These are phyloP conservation scores for Empis livida DNA, from an alignment of 2,888 invertebrate species.

Conservation along the genomic window DNA sequence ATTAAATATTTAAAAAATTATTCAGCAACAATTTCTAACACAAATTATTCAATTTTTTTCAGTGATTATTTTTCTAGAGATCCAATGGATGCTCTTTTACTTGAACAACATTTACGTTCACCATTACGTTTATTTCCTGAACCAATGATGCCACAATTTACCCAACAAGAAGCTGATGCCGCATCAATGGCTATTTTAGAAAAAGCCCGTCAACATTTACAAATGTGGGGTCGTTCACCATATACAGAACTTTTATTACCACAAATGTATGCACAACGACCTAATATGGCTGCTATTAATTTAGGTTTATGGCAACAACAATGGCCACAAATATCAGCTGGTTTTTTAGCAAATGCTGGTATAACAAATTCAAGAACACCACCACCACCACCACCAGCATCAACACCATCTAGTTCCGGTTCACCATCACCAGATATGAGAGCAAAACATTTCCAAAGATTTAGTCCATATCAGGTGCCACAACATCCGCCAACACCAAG, in stretches of 20 bases:
- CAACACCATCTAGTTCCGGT: slow-evolving; percentile 33
- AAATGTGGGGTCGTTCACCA: slow-evolving; percentile 36
- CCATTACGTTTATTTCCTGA: slow-evolving; percentile 35
- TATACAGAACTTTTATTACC: slow-evolving; percentile 36
- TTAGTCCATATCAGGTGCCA: slow-evolving; percentile 30
- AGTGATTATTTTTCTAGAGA: slow-evolving; percentile 22
- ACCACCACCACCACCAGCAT: slow-evolving; percentile 24
- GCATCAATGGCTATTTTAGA: slow-evolving; percentile 34
- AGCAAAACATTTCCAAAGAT: slow-evolving; percentile 30
- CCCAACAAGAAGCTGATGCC: slow-evolving; percentile 34
- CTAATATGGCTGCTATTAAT: slow-evolving; percentile 33
- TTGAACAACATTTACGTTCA: slow-evolving; percentile 34
- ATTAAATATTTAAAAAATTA: too few relatives aligned
- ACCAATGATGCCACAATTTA: slow-evolving; percentile 33
- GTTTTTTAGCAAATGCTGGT: slow-evolving; percentile 31
- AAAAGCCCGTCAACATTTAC: slow-evolving; percentile 36
- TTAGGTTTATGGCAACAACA: slow-evolving; percentile 37
- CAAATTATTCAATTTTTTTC: too few relatives aligned
- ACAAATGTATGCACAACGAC: slow-evolving; percentile 34
- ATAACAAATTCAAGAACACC: slow-evolving; percentile 10
- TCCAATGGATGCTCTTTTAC: slow-evolving; percentile 35
- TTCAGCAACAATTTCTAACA: too few relatives aligned
- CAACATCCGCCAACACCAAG: slow-evolving; percentile 25
- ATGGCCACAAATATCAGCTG: slow-evolving; percentile 37
- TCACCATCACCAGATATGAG: slow-evolving; percentile 35